Conservation (phyloP, 35 echinoderm and acorn worm genomes). For the Apostichopus parvimensis region DNA sequence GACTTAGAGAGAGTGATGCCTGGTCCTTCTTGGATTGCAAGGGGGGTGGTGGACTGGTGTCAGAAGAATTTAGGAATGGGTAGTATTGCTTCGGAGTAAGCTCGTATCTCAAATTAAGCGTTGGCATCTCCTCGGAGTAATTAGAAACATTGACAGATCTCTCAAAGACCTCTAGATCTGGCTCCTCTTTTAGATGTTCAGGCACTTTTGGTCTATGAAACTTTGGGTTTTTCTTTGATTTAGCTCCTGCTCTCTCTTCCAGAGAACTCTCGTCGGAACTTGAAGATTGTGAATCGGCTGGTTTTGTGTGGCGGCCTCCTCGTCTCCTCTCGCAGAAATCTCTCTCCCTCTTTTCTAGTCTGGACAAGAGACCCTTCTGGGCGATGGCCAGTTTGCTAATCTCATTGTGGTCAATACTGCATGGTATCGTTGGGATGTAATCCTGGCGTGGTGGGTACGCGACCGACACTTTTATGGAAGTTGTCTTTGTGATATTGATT, state of each 20-base stretch:
- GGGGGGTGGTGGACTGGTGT: neutral
- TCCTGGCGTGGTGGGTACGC: slow-evolving; percentile 80
- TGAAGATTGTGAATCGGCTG: slow-evolving; percentile 24
- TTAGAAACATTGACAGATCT: neutral
- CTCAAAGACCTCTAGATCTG: neutral
- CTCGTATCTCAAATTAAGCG: neutral
- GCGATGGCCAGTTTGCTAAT: neutral
- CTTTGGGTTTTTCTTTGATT: slow-evolving; percentile 29
- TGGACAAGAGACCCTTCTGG: slow-evolving; percentile 36
- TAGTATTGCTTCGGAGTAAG: slow-evolving; percentile 6
- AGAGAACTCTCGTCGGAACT: slow-evolving; percentile 29
- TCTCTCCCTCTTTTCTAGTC: slow-evolving; percentile 30
- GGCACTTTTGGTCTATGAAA: slow-evolving; percentile 15
- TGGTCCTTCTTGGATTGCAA: neutral
- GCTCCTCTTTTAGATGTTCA: neutral
- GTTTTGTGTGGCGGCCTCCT: slow-evolving; percentile 2
- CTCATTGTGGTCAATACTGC: slow-evolving; percentile 28
- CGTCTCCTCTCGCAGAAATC: neutral
- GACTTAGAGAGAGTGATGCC: neutral
- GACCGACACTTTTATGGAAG: slow-evolving; percentile 80
- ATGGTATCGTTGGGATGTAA: slow-evolving; percentile 65
- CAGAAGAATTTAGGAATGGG: slow-evolving; percentile 16
- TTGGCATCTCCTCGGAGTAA: neutral
- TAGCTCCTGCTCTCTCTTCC: slow-evolving; percentile 24
- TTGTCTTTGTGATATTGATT: slow-evolving; percentile 79